phyloP scores from a whole-genome alignment of 2,888 invertebrate genomes.

The Erpobdella octoculata region DNA sequence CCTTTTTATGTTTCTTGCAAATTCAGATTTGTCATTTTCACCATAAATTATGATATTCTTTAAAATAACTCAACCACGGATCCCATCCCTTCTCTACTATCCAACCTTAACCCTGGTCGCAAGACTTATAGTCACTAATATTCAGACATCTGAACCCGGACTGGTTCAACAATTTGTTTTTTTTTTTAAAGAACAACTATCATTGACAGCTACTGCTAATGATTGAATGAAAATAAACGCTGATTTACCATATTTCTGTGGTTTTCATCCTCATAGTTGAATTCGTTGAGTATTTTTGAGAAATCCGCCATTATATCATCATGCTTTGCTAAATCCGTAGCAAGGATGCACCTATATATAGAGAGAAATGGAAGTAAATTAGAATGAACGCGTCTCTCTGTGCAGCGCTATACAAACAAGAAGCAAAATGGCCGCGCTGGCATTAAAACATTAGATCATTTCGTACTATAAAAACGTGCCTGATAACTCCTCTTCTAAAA shows the following conservation, averaged over 20 bases:
- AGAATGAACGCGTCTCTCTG: too few relatives aligned
- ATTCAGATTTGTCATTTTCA: too few relatives aligned
- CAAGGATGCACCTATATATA: slow-evolving; percentile 47
- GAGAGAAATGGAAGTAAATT: not conserved
- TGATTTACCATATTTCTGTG: slow-evolving; percentile 37
- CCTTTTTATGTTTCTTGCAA: too few relatives aligned
- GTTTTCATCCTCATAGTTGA: slow-evolving; percentile 47
- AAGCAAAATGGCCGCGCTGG: not conserved
- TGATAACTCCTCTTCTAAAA: slow-evolving; percentile 66
- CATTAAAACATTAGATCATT: not conserved
- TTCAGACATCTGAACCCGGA: too few relatives aligned
- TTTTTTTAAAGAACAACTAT: not conserved
- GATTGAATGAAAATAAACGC: too few relatives aligned
- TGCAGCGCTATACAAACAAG: not conserved
- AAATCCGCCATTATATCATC: slow-evolving; percentile 49
- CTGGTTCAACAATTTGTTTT: not conserved
- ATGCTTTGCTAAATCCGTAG: slow-evolving; percentile 53
- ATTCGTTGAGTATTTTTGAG: slow-evolving; percentile 42
- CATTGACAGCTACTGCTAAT: too few relatives aligned
- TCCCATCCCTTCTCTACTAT: too few relatives aligned
- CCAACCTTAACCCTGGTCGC: too few relatives aligned
- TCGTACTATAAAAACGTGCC: slow-evolving; percentile 31
- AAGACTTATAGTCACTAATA: too few relatives aligned
- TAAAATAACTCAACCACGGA: too few relatives aligned
- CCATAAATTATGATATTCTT: too few relatives aligned